These are phyloP conservation scores for Zosterops borbonicus DNA, from an alignment of 2,113 vertebrate species.

Conservation along the genomic window DNA sequence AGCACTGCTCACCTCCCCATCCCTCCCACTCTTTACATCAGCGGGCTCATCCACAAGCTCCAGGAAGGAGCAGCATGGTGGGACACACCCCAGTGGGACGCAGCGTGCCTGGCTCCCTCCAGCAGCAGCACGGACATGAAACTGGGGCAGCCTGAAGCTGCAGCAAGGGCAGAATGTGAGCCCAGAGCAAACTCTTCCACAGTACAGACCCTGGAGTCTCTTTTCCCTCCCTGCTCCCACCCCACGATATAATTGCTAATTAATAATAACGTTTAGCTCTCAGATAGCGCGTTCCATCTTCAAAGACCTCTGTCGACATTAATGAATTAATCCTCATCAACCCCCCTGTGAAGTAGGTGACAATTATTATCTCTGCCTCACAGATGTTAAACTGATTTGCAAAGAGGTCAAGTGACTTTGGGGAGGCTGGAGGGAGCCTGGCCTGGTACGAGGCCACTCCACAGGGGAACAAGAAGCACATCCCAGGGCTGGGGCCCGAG, in stretches of 20 bases:
- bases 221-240: neutral
- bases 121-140: neutral
- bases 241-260: constrained; percentile 63
- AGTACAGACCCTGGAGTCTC: neutral
- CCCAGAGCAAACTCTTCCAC: neutral
- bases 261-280: constrained; percentile 67
- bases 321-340: constrained; percentile 70
- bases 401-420: constrained; percentile 57
- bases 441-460: rapidly evolving
- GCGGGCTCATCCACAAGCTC: rapidly evolving
- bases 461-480: neutral
- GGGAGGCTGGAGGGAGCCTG: neutral
- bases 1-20: neutral
- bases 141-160: constrained; percentile 8
- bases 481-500: neutral
- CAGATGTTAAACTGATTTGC: constrained; percentile 70
- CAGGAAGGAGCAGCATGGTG: neutral
- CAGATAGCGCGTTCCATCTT: constrained; percentile 52
- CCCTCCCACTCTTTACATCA: neutral
- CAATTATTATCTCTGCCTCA: constrained; percentile 66
- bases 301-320: constrained; percentile 70
- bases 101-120: neutral
- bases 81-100: neutral
- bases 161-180: neutral
- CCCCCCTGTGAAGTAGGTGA: constrained; percentile 61